A percentile compares a stretch with the other conserved stretches of the same genome.
These are phyloP conservation scores for Temnothorax curvispinosus DNA, from an alignment of 1,140 invertebrate species.

Conservation along the genomic window DNA sequence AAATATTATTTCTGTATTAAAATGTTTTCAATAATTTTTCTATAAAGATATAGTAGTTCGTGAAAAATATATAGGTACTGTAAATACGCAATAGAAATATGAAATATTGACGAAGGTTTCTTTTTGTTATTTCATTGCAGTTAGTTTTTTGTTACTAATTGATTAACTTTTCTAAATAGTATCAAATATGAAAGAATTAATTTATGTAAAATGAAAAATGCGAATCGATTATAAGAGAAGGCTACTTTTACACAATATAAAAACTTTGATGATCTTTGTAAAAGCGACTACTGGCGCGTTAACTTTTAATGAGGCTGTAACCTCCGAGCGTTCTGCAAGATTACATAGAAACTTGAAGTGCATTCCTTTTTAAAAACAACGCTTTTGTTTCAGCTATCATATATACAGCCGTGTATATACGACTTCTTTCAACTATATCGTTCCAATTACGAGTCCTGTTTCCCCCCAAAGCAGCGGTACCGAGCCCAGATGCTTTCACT, in stretches of 20 bases:
- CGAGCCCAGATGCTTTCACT: conserved; percentile 51
- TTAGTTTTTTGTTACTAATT: background rate
- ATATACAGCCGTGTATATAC: background rate
- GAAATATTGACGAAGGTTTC: background rate
- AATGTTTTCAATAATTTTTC: background rate
- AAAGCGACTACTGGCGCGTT: background rate
- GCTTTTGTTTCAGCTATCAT: background rate
- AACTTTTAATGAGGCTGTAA: background rate
- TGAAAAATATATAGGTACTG: background rate
- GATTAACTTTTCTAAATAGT: background rate
- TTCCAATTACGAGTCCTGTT: conserved; percentile 34
- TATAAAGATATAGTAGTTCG: background rate
- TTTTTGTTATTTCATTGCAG: background rate
- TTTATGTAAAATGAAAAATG: background rate
- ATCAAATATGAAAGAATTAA: background rate
- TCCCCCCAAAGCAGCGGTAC: background rate
- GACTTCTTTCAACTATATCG: background rate
- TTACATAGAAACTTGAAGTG: conserved; percentile 1
- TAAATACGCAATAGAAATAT: background rate
- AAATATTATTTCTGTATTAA: conserved; percentile 4
- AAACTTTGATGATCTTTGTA: background rate
- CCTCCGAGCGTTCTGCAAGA: background rate
- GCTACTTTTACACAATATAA: background rate
- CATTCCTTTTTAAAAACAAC: background rate
- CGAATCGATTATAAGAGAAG: background rate